These are phyloP conservation scores for Peromyscus nudipes DNA, from an alignment of 2,797 vertebrate species.

Conservation along the genomic window DNA sequence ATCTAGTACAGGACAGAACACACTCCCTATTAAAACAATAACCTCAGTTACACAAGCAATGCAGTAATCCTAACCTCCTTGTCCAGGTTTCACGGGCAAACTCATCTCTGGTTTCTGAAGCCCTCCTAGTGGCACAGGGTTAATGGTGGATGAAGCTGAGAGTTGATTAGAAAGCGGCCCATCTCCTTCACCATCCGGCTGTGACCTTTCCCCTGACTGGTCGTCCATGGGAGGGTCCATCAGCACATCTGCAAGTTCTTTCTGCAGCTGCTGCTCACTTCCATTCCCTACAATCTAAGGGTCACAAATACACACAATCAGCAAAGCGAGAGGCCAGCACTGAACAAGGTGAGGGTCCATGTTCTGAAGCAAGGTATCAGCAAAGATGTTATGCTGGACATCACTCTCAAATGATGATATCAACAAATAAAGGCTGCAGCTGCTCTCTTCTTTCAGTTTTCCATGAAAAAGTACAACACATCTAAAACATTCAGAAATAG, in stretches of 20 bases:
- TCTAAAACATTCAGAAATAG: slow-evolving; percentile 57
- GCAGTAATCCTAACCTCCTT: slow-evolving; percentile 93
- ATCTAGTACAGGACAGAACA: slow-evolving; percentile 7
- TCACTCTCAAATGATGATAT: slow-evolving; percentile 45
- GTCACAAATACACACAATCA: slow-evolving; percentile 83
- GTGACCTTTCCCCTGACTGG: slow-evolving; percentile 85
- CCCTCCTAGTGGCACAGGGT: slow-evolving; percentile 88
- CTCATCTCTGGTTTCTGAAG: slow-evolving; percentile 94
- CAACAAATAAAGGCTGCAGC: neutral
- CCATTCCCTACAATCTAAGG: slow-evolving; percentile 98
- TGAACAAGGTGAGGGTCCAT: slow-evolving; percentile 8
- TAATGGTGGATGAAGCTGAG: slow-evolving; percentile 91
- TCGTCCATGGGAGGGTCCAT: slow-evolving; percentile 96
- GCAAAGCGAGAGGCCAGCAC: slow-evolving; percentile 57
- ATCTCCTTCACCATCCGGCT: slow-evolving; percentile 88
- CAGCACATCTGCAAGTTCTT: slow-evolving; percentile 97
- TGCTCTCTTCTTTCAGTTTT: slow-evolving; percentile 49
- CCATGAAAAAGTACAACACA: slow-evolving; percentile 63
- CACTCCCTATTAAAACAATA: slow-evolving; percentile 76
- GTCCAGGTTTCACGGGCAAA: slow-evolving; percentile 94
- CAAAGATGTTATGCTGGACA: neutral
- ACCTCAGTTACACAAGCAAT: slow-evolving; percentile 84
- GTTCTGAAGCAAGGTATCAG: slow-evolving; percentile 60
- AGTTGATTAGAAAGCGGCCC: slow-evolving; percentile 87
- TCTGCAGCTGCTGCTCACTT: slow-evolving; percentile 97